Evolutionary conservation across 92 coral and sea anemone species (phyloP).

Genomic region (Isaurus tuberculatus): DNA sequence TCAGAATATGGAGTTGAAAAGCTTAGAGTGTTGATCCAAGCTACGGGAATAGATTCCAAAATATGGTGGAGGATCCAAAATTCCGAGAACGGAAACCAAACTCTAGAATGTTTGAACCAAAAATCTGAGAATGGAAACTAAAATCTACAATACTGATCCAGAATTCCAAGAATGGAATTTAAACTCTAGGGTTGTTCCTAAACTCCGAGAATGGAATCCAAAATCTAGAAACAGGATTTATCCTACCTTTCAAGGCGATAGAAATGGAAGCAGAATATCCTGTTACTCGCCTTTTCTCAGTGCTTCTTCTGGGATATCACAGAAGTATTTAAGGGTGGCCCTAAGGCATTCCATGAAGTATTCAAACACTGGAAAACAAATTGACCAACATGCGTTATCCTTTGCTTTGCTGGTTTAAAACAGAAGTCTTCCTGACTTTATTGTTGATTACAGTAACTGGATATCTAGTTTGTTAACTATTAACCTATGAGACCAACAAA

Average conservation of each 20-base stretch:
- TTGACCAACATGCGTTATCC: not conserved
- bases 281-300: slow-evolving; percentile 50
- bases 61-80: too few species aligned
- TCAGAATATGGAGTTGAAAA: too few species aligned
- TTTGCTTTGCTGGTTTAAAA: not conserved
- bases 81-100: too few species aligned
- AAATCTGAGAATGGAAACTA: not conserved
- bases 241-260: too few species aligned
- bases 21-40: too few species aligned
- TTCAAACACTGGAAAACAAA: slow-evolving; percentile 61
- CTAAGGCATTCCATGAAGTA: slow-evolving; percentile 71
- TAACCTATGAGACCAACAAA: too few species aligned
- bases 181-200: not conserved
- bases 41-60: too few species aligned
- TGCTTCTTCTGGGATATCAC: slow-evolving; percentile 44
- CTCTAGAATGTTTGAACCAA: not conserved
- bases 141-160: not conserved
- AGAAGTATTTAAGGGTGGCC: slow-evolving; percentile 71
- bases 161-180: not conserved
- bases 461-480: too few species aligned
- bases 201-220: too few species aligned
- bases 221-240: too few species aligned
- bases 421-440: too few species aligned
- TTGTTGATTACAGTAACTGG: too few species aligned
- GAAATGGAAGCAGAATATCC: not conserved